phyloP scores from a whole-genome alignment of 2,888 invertebrate species.

The Plagodis pulveraria region DNA sequence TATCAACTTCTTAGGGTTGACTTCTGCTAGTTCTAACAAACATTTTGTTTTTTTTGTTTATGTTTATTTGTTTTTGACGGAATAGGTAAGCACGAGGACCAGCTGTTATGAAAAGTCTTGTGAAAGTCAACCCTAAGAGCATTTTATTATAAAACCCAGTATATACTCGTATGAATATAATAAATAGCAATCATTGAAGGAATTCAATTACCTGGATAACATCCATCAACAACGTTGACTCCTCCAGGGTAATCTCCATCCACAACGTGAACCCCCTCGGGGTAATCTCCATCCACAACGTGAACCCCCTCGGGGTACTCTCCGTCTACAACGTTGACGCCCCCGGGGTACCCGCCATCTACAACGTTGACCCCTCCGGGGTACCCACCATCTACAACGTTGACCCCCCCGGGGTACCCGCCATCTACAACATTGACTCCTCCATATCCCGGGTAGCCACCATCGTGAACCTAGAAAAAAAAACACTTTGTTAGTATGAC shows the following conservation, averaged over 20 bases:
- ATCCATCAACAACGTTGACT: conserved; percentile 33
- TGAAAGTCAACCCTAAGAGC: no score
- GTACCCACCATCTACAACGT: conserved; percentile 2
- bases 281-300: conserved; percentile 17
- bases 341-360: conserved; percentile 16
- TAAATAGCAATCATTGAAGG: no score
- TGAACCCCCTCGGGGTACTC: conserved; percentile 12
- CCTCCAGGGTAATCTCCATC: conserved; percentile 31
- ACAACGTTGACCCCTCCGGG: background rate
- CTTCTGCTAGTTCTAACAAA: no score
- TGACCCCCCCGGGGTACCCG: no score
- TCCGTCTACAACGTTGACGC: conserved; percentile 28
- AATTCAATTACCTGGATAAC: background rate
- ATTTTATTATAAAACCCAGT: no score
- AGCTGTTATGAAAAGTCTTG: no score
- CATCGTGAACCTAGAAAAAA: background rate
- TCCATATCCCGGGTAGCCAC: background rate
- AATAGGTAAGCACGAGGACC: no score
- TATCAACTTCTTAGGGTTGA: no score
- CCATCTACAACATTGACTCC: conserved; percentile 1
- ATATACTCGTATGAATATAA: no score
- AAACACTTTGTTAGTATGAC: no score
- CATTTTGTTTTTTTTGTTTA: no score
- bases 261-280: conserved; percentile 30
- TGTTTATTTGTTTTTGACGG: no score